Percentiles rank a stretch among this genome's conserved stretches.
These are phyloP conservation scores for Sphyrna mokarran DNA, from an alignment of 2,113 vertebrate species.

Conservation along the genomic window DNA sequence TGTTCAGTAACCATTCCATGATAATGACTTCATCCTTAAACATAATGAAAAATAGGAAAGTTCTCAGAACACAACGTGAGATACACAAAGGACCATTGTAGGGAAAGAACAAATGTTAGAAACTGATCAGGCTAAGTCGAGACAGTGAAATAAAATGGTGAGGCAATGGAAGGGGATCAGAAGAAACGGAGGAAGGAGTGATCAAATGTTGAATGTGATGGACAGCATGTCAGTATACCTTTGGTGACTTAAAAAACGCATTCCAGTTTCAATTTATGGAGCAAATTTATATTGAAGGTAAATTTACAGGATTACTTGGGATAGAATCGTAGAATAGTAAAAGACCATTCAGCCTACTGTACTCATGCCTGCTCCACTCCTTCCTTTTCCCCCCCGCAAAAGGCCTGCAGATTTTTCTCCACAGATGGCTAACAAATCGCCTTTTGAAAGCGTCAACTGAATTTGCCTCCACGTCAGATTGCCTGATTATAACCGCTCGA, in stretches of 20 bases:
- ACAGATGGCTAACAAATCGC: too few species aligned
- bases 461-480: too few species aligned
- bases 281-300: not conserved
- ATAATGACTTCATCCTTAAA: not conserved
- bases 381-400: too few species aligned
- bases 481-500: too few species aligned
- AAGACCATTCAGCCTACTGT: too few species aligned
- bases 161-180: not conserved
- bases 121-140: not conserved
- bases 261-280: not conserved
- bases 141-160: not conserved
- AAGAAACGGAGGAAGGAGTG: not conserved
- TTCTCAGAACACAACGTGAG: not conserved
- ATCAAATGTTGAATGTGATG: not conserved
- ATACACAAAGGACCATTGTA: not conserved
- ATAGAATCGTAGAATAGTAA: not conserved
- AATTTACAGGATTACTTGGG: not conserved
- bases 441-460: too few species aligned
- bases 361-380: too few species aligned
- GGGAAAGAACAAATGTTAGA: not conserved
- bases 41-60: not conserved
- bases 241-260: not conserved
- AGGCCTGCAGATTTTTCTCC: too few species aligned
- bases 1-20: not conserved
- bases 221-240: not conserved